Percentiles rank a stretch among this genome's conserved stretches.
phyloP scores from a whole-genome alignment of 2,888 invertebrate genomes.

The Anarsia innoxiella region DNA sequence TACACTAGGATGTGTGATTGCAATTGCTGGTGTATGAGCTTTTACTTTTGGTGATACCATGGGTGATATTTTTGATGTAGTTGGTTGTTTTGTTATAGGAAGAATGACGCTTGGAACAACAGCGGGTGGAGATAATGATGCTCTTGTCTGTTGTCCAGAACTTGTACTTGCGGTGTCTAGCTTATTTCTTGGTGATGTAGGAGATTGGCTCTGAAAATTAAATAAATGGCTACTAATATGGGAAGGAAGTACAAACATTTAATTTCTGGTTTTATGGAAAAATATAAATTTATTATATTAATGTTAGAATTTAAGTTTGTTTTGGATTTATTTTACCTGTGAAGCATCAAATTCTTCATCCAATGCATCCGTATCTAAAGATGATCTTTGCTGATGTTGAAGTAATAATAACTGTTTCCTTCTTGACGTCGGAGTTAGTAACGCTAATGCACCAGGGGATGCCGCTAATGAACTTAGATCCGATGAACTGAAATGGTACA shows the following conservation, averaged over 20 bases:
- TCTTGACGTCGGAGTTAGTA: constrained; percentile 86
- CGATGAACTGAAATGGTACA: constrained; percentile 51
- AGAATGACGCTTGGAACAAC: constrained; percentile 58
- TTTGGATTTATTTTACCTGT: constrained; percentile 52
- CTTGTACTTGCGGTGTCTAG: constrained; percentile 57
- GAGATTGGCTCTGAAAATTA: constrained; percentile 61
- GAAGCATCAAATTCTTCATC: constrained; percentile 82
- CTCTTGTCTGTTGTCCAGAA: constrained; percentile 44
- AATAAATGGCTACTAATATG: background rate
- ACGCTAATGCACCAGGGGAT: constrained; percentile 71
- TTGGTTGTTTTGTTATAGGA: constrained; percentile 68
- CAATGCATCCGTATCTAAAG: constrained; percentile 88
- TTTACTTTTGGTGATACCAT: constrained; percentile 38
- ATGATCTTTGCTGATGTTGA: constrained; percentile 90
- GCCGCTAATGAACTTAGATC: constrained; percentile 71
- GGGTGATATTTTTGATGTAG: constrained; percentile 52
- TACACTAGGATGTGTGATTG: constrained; percentile 73
- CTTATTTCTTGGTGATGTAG: constrained; percentile 70
- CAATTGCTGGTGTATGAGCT: constrained; percentile 71
- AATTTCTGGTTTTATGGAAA: too few relatives aligned
- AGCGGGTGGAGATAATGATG: constrained; percentile 63
- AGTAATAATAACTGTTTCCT: constrained; percentile 84
- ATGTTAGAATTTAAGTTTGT: background rate
- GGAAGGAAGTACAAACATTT: too few relatives aligned
- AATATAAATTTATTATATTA: background rate